Conservation (phyloP, 2,797 vertebrate genomes). For the Gorsachius magnificus region DNA sequence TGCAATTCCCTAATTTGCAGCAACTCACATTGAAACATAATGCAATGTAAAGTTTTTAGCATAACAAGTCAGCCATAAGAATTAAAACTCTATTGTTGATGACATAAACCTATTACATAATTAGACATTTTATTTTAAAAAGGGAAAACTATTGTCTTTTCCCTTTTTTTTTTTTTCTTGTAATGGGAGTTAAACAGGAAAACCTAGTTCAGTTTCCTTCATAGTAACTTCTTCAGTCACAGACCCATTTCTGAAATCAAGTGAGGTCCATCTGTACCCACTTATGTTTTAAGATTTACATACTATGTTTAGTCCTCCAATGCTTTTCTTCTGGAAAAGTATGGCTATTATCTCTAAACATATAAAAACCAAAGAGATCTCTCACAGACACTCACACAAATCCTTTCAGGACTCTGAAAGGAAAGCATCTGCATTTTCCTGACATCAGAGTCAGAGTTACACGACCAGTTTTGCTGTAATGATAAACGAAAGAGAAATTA, state of each 20-base stretch:
- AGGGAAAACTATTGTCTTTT: neutral
- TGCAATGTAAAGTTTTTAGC: neutral
- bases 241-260: neutral
- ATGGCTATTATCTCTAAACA: neutral
- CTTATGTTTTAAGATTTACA: constrained; percentile 24
- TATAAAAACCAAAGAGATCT: constrained; percentile 9
- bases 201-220: neutral
- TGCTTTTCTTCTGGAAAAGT: constrained; percentile 21
- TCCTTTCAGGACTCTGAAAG: constrained; percentile 43
- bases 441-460: neutral
- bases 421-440: constrained; percentile 51
- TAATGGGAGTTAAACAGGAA: constrained; percentile 9
- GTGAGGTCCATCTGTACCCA: constrained; percentile 33
- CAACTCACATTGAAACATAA: neutral
- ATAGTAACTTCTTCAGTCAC: constrained; percentile 1
- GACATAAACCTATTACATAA: neutral
- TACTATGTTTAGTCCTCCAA: constrained; percentile 7
- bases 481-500: constrained; percentile 61
- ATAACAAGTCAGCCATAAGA: neutral
- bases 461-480: constrained; percentile 43
- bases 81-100: neutral
- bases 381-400: neutral
- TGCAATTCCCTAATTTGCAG: neutral
- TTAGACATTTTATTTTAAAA: neutral
- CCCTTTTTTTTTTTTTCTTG: rapidly evolving